Evolutionary conservation across 2,888 invertebrate genomes (phyloP), one percentile per base, ranked within the genome.

Genomic region (Cryptocheilus praepositus): DNA sequence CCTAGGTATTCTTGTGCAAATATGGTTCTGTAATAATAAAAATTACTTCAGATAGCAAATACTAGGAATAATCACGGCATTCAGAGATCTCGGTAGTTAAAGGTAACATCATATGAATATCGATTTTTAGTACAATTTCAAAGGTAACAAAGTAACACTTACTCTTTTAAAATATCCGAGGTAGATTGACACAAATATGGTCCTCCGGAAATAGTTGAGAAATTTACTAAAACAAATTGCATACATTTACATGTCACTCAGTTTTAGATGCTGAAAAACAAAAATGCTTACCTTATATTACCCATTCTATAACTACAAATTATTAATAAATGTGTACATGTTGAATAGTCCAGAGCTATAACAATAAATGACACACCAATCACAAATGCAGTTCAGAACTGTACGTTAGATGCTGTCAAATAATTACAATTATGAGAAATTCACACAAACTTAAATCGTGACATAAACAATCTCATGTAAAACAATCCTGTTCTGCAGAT

Each of bases 41-140:
- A 21, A 13, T 45, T 19, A 15, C 16, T 15, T 72, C 72, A 73
- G 73, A 2, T 76, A 74, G 76, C 75, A 74, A 74, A 76, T 76
- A 74, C 65, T 28, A 5, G n/a, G 0, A 54, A 13, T 62, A 70
- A 74, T 74, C 76, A 75, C 15, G 62, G 73, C 74, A 44, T 15
- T 76, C 74, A 70, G 54, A 69, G 65, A 76, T 74, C 74, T 76
- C 65, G 71, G 61, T 71, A 71, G 61, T 64, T 28, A 2, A 13
- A 15, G n/a, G n/a, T 13, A 8, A 61, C 25, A 74, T 73, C 73
- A 74, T 61, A 36, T 25, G 22, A 11, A 19, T 5, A 43, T 7
- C 16, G 13, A 36, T 13, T 7, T 11, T 25, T 49, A 49, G 25
- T 46, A 60, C 5, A 28, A 28, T 5, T 60, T 13, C 3, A 52